Conservation (phyloP, 1,140 invertebrate genomes). For the Drosophila nasuta region DNA sequence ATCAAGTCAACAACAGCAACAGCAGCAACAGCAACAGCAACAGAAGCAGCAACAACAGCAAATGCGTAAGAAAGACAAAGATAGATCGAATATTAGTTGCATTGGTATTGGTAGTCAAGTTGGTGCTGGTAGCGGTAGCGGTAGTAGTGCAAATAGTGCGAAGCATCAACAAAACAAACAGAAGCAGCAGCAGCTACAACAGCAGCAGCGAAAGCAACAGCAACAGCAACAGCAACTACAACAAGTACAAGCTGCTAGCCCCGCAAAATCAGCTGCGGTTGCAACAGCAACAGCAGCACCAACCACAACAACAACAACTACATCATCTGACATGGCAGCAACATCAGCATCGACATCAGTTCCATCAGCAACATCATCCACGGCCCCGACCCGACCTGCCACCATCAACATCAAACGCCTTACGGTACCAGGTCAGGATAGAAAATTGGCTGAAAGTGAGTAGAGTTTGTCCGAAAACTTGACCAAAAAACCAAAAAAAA, state of each 20-base stretch:
- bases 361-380: conserved; percentile 43
- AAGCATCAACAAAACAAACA: conserved; percentile 80
- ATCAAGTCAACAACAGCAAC: conserved; percentile 31
- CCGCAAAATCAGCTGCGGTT: conserved; percentile 24
- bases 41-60: conserved; percentile 57
- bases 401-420: conserved; percentile 81
- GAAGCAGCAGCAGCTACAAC: conserved; percentile 68
- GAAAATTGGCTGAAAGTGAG: conserved; percentile 84
- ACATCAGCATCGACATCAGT: conserved; percentile 43
- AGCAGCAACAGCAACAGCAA: conserved; percentile 40
- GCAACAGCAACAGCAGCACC: conserved; percentile 13
- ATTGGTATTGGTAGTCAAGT: conserved; percentile 69
- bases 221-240: conserved; percentile 46
- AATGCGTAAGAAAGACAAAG: conserved; percentile 84
- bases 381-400: conserved; percentile 63
- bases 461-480: conserved; percentile 81
- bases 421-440: conserved; percentile 84
- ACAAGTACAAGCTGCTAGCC: conserved; percentile 31
- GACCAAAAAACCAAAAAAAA: conserved; percentile 50
- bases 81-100: conserved; percentile 82
- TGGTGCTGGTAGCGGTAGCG: conserved; percentile 72
- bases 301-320: conserved; percentile 30
- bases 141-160: conserved; percentile 72
- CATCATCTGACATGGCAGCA: conserved; percentile 32
- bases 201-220: conserved; percentile 35